These are phyloP conservation scores for Crotalus helleri DNA, from an alignment of 2,113 vertebrate species.

Conservation along the genomic window DNA sequence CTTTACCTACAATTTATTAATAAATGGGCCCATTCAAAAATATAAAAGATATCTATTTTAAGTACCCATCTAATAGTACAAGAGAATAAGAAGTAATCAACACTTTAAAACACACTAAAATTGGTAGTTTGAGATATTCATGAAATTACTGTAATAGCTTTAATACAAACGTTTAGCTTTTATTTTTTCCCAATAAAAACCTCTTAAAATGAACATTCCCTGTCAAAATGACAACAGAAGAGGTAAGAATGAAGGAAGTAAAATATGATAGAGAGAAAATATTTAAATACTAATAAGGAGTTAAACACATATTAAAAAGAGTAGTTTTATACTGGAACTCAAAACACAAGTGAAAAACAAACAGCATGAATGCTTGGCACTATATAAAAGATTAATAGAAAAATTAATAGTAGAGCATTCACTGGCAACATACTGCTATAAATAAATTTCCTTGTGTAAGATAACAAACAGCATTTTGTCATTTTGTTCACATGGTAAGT, in stretches of 20 bases:
- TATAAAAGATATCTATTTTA: not conserved
- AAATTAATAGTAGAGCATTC: not conserved
- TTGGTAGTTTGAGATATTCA: not conserved
- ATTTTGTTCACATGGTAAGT: not conserved
- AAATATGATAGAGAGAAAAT: conserved; percentile 15
- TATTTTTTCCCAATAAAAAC: conserved; percentile 21
- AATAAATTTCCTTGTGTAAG: not conserved
- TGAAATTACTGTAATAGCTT: not conserved
- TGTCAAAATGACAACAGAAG: conserved; percentile 20
- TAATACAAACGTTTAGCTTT: conserved; percentile 17
- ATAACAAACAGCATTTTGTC: not conserved
- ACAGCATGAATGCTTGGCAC: not conserved
- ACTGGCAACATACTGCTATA: not conserved
- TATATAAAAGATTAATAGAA: not conserved
- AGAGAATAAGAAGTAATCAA: not conserved
- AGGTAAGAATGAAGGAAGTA: conserved; percentile 15
- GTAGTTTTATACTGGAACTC: not conserved
- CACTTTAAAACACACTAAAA: not conserved
- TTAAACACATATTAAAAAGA: not conserved
- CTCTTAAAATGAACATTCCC: conserved; percentile 30
- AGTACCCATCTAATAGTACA: not conserved
- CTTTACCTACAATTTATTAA: not conserved
- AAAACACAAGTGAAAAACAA: not conserved
- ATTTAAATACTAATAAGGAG: conserved; percentile 11
- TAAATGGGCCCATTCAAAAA: not conserved